phyloP scores from a whole-genome alignment of 2,888 invertebrate genomes.

The Xanthorhoe spadicearia region DNA sequence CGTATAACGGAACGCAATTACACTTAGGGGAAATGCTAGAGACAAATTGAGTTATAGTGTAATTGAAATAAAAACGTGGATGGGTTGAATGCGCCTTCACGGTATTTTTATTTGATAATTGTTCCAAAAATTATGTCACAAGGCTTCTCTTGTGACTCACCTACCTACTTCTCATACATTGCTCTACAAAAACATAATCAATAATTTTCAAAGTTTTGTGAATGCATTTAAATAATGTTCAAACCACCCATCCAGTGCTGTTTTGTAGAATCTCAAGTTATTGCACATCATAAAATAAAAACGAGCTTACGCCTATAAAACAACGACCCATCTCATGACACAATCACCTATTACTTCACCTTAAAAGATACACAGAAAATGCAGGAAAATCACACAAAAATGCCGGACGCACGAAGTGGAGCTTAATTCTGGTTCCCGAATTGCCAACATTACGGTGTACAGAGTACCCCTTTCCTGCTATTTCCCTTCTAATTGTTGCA shows the following conservation, averaged over 20 bases:
- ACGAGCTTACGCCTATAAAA: neutral
- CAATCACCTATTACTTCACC: slow-evolving; percentile 26
- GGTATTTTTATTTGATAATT: neutral
- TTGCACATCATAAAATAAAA: neutral
- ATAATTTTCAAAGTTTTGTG: too few relatives aligned
- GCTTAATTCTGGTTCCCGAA: slow-evolving; percentile 68
- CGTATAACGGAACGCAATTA: slow-evolving; percentile 77
- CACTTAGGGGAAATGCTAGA: slow-evolving; percentile 68
- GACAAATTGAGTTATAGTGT: slow-evolving; percentile 63
- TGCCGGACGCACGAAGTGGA: slow-evolving; percentile 49
- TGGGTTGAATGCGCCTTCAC: slow-evolving; percentile 22
- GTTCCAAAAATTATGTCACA: neutral
- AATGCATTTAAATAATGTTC: too few relatives aligned
- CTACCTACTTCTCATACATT: too few relatives aligned
- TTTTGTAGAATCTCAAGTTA: too few relatives aligned
- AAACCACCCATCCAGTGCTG: too few relatives aligned
- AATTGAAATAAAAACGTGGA: slow-evolving; percentile 52
- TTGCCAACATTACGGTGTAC: slow-evolving; percentile 61
- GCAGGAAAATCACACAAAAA: slow-evolving; percentile 55
- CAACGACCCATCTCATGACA: slow-evolving; percentile 13
- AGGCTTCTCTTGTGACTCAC: too few relatives aligned
- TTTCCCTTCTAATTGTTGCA: slow-evolving; percentile 73
- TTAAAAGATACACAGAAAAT: slow-evolving; percentile 35
- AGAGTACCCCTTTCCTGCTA: slow-evolving; percentile 64
- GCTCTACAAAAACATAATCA: too few relatives aligned